phyloP scores from a whole-genome alignment of 2,113 vertebrate genomes.

The Eonycteris spelaea region DNA sequence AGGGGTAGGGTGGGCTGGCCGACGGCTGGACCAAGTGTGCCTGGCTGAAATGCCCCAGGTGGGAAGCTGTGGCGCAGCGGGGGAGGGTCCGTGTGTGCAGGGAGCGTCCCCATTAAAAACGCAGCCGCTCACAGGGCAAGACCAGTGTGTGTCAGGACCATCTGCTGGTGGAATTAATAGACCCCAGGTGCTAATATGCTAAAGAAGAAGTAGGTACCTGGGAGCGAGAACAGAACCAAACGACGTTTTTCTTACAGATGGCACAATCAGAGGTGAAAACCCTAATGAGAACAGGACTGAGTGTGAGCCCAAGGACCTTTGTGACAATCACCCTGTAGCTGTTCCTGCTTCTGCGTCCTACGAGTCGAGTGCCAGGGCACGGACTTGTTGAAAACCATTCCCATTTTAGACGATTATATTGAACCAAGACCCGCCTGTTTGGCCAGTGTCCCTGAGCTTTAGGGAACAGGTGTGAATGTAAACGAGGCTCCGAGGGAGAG shows the following conservation, averaged over 20 bases:
- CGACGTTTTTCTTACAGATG: not conserved
- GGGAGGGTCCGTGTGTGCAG: too few species aligned
- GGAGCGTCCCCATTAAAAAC: constrained; percentile 35
- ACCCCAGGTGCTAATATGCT: constrained; percentile 37
- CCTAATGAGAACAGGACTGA: not conserved
- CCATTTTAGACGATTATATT: not conserved
- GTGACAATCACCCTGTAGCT: not conserved
- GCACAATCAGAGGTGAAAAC: not conserved
- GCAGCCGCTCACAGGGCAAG: not conserved
- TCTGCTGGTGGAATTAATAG: constrained; percentile 34
- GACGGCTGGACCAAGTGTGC: not conserved
- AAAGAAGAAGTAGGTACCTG: not conserved
- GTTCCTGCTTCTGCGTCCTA: not conserved
- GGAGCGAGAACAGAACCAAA: not conserved
- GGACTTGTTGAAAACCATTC: not conserved
- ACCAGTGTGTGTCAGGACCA: constrained; percentile 34
- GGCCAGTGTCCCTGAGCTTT: not conserved
- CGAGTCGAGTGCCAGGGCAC: not conserved
- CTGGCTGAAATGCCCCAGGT: not conserved
- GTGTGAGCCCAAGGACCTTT: not conserved
- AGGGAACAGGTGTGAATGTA: not conserved
- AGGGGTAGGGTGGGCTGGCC: not conserved
- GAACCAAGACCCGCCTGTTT: not conserved
- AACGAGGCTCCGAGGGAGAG: not conserved
- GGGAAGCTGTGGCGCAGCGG: too few species aligned